These are phyloP conservation scores for Pherbina coryleti DNA, from an alignment of 2,888 invertebrate genomes.

Conservation along the genomic window DNA sequence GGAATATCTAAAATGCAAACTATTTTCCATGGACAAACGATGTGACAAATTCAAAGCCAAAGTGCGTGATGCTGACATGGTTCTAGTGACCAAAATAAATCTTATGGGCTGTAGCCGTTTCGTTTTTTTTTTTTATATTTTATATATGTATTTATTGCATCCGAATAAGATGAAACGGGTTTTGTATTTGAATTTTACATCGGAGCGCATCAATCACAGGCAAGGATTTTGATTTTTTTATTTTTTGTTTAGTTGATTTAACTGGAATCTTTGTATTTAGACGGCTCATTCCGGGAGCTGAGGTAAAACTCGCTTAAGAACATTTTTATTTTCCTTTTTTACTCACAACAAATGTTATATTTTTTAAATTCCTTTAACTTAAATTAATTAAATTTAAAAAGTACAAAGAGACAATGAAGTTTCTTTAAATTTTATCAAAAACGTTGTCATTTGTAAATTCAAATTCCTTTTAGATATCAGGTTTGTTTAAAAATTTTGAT, in stretches of 20 bases:
- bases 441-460: too few species aligned
- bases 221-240: background rate
- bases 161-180: slow-evolving; percentile 17
- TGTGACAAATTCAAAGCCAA: background rate
- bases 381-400: background rate
- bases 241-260: too few species aligned
- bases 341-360: background rate
- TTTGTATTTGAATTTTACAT: slow-evolving; percentile 11
- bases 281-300: background rate
- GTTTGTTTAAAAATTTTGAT: too few species aligned
- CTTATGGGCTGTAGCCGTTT: slow-evolving; percentile 7
- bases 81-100: slow-evolving; percentile 24
- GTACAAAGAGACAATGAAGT: too few species aligned
- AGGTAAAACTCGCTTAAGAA: background rate
- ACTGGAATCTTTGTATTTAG: too few species aligned
- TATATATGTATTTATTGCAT: background rate
- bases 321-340: background rate
- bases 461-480: too few species aligned
- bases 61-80: background rate
- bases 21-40: background rate
- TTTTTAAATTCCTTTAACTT: background rate
- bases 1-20: background rate
- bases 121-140: background rate
- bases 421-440: too few species aligned
- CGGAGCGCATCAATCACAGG: background rate